Percentiles rank a stretch among this genome's conserved stretches.
Conservation (phyloP, 2,797 vertebrate species). For the Neosilurus hyrtlii region DNA sequence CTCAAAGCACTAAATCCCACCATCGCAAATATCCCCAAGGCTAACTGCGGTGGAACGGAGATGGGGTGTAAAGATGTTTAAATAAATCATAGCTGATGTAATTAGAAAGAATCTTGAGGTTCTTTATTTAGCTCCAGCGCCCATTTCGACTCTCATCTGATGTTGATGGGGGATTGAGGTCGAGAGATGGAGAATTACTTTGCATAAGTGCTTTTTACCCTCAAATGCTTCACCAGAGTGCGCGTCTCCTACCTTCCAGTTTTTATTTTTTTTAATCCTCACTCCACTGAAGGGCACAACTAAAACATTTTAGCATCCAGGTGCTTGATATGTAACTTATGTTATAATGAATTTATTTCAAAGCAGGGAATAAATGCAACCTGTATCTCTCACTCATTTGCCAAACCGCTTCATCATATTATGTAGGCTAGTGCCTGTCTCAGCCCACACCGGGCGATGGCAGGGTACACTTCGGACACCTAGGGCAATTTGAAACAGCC, state of each 20-base stretch:
- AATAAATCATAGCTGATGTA: slow-evolving; percentile 54
- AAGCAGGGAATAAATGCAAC: not conserved
- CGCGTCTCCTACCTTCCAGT: no score
- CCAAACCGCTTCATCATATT: no score
- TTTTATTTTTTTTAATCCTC: not conserved
- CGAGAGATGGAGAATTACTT: slow-evolving; percentile 5
- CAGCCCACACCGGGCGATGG: no score
- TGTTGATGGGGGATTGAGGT: not conserved
- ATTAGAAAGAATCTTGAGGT: slow-evolving; percentile 45
- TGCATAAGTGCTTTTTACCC: slow-evolving; percentile 16
- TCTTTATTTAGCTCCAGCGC: slow-evolving; percentile 42
- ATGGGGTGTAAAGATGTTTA: slow-evolving; percentile 51
- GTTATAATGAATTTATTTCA: not conserved
- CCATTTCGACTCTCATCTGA: slow-evolving; percentile 37
- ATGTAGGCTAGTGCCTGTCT: no score
- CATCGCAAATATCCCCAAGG: slow-evolving; percentile 51
- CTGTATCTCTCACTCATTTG: no score
- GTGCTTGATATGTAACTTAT: not conserved
- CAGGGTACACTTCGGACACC: no score
- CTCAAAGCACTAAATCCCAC: slow-evolving; percentile 48
- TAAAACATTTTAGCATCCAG: not conserved
- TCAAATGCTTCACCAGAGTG: not conserved
- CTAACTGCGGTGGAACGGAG: slow-evolving; percentile 42
- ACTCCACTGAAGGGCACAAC: not conserved
- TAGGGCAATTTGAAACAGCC: no score